Percentiles rank a stretch among this genome's conserved stretches.
phyloP scores from a whole-genome alignment of 2,888 invertebrate species.

The Stomorhina lunata region DNA sequence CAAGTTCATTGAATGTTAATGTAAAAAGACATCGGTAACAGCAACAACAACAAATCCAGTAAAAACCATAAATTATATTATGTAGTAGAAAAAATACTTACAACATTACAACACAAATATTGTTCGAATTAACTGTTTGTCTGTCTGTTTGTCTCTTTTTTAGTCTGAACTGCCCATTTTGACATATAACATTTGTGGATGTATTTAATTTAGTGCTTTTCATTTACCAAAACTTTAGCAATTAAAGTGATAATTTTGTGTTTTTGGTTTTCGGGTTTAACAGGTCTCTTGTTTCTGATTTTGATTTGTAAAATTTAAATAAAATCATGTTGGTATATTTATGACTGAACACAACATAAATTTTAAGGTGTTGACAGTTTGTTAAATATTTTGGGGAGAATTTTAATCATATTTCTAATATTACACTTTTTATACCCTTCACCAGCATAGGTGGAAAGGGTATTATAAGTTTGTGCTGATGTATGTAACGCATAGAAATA shows the following conservation, averaged over 20 bases:
- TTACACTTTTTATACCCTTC: too few relatives aligned
- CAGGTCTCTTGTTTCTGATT: not conserved
- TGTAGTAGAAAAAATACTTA: constrained; percentile 6
- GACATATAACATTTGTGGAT: not conserved
- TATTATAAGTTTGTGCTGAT: too few relatives aligned
- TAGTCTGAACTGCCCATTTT: not conserved
- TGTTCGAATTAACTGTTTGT: constrained; percentile 9
- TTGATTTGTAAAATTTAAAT: constrained; percentile 21
- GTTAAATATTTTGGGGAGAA: not conserved
- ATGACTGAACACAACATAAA: not conserved
- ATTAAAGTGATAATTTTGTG: constrained; percentile 38
- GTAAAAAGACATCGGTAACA: not conserved
- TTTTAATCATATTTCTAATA: constrained; percentile 29
- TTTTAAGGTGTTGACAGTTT: constrained; percentile 40
- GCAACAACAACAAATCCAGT: not conserved
- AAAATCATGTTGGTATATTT: constrained; percentile 20
- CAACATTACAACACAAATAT: constrained; percentile 14
- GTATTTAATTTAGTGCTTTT: constrained; percentile 18
- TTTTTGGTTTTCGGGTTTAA: not conserved
- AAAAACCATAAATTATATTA: constrained; percentile 42
- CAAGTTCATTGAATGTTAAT: constrained; percentile 40
- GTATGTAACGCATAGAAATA: too few relatives aligned
- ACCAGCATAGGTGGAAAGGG: too few relatives aligned
- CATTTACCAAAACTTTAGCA: not conserved
- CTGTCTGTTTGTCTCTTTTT: not conserved